Conservation (phyloP, 2,113 vertebrate species). For the Megaceryle maxima region DNA sequence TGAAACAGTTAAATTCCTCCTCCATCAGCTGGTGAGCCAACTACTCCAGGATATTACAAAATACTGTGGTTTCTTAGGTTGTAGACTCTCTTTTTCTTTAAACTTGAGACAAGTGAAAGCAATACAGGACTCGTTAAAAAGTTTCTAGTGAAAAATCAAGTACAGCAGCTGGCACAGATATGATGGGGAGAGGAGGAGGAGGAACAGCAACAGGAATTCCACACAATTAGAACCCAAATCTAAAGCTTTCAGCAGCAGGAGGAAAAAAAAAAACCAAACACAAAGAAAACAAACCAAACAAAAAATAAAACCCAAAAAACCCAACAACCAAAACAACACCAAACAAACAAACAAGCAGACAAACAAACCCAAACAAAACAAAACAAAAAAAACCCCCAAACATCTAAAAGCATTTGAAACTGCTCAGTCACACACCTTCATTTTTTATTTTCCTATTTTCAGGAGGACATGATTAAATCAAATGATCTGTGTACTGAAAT, state of each 20-base stretch:
- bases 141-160: background rate
- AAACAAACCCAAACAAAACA: too few relatives aligned
- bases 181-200: background rate
- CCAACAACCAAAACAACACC: too few relatives aligned
- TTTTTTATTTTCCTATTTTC: background rate
- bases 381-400: background rate
- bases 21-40: background rate
- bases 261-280: background rate
- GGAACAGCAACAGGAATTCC: background rate
- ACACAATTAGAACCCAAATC: background rate
- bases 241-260: background rate
- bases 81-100: background rate
- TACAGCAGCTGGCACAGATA: background rate
- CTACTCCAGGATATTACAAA: constrained; percentile 15
- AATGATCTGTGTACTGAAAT: background rate
- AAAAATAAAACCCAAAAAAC: too few relatives aligned
- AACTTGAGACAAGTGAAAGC: background rate
- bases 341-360: too few relatives aligned
- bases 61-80: background rate
- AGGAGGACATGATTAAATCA: background rate
- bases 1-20: background rate
- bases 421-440: background rate
- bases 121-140: background rate
- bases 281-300: too few relatives aligned
- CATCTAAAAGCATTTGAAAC: background rate